Conservation (phyloP, 2,797 vertebrate genomes). For the Galaxias olidus region DNA sequence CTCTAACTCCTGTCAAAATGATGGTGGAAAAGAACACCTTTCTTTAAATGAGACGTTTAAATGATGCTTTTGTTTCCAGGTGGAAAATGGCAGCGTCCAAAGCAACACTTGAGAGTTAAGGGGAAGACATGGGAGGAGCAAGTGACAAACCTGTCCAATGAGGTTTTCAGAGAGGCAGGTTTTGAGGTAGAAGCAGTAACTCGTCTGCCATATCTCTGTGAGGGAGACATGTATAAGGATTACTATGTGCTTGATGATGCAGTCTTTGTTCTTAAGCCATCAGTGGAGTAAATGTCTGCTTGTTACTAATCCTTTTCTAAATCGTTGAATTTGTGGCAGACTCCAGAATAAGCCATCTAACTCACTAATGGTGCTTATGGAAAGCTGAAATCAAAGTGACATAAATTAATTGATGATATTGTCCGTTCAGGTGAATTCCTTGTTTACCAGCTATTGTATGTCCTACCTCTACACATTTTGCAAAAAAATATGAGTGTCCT, state of each 20-base stretch:
- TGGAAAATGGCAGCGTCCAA: slow-evolving; percentile 93
- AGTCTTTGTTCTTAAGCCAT: slow-evolving; percentile 90
- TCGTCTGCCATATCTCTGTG: slow-evolving; percentile 93
- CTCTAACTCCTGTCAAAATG: too few relatives aligned
- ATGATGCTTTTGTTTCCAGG: slow-evolving; percentile 69
- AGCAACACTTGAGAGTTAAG: slow-evolving; percentile 82
- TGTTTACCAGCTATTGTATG: too few relatives aligned
- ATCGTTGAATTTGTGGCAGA: background rate
- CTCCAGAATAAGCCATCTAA: too few relatives aligned
- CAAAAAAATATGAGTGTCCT: too few relatives aligned
- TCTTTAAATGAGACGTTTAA: too few relatives aligned
- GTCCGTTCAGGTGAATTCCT: too few relatives aligned
- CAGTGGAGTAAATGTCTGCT: slow-evolving; percentile 40
- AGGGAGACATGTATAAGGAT: slow-evolving; percentile 97
- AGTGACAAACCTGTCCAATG: slow-evolving; percentile 84
- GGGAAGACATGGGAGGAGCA: slow-evolving; percentile 97
- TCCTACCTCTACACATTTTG: too few relatives aligned
- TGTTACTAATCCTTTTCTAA: background rate
- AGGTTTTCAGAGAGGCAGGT: slow-evolving; percentile 84
- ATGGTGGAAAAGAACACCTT: too few relatives aligned
- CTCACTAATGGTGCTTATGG: too few relatives aligned
- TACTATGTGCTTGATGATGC: slow-evolving; percentile 96
- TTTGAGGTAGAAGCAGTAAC: slow-evolving; percentile 93
- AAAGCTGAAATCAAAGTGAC: too few relatives aligned
- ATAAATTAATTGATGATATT: too few relatives aligned